Conservation (phyloP, 2,113 vertebrate species). For the Copsychus sechellarum region DNA sequence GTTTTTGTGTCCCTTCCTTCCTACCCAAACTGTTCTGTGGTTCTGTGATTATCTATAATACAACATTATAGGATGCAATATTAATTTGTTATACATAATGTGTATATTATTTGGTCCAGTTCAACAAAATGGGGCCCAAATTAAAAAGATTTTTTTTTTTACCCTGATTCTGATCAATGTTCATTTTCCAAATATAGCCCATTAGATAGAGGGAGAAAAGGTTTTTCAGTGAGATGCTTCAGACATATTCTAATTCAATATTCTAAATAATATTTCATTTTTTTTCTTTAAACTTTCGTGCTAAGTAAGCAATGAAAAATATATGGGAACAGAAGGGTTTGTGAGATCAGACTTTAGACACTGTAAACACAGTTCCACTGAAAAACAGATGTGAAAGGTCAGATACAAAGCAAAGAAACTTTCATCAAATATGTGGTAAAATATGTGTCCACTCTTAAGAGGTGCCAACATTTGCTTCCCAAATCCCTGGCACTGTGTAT, state of each 20-base stretch:
- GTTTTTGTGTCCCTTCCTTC: neutral
- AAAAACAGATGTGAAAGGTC: neutral
- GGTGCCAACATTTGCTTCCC: fast-evolving
- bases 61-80: neutral
- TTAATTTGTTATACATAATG: neutral
- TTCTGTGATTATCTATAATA: neutral
- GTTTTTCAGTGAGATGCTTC: neutral
- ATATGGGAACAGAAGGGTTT: neutral
- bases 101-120: neutral
- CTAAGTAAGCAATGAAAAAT: neutral
- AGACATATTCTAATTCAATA: neutral
- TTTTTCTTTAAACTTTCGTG: neutral
- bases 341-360: neutral
- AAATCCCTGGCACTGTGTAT: fast-evolving
- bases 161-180: neutral
- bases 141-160: neutral
- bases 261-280: neutral
- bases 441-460: neutral
- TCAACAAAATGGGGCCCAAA: neutral
- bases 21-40: neutral
- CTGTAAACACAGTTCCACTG: neutral
- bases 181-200: neutral
- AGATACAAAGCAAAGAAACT: neutral
- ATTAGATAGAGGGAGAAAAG: neutral
- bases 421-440: neutral